These are phyloP conservation scores for Ptyas mucosa DNA, from an alignment of 2,113 vertebrate species.

Conservation along the genomic window DNA sequence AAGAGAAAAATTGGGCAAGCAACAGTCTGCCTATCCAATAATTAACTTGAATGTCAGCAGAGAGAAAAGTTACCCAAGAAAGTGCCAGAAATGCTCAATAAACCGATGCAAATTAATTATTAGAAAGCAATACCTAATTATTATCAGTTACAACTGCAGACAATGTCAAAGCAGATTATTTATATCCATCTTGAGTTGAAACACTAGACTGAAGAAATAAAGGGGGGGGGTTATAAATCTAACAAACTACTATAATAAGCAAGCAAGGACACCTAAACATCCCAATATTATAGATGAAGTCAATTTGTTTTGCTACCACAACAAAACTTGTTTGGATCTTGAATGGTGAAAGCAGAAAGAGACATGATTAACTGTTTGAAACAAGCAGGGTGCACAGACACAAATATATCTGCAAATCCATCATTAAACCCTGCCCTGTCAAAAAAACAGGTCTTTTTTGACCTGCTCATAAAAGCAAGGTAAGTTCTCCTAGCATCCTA, in stretches of 20 bases:
- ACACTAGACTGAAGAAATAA: neutral
- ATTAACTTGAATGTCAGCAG: conserved; percentile 60
- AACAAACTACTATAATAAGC: neutral
- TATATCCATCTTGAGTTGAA: neutral
- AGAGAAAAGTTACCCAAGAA: conserved; percentile 37
- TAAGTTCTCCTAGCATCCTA: neutral
- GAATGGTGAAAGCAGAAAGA: neutral
- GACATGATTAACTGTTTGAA: neutral
- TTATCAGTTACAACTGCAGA: conserved; percentile 4
- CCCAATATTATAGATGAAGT: neutral
- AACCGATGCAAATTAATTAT: conserved; percentile 40
- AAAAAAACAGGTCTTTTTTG: neutral
- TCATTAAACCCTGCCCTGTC: neutral
- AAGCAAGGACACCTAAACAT: neutral
- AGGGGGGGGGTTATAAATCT: neutral
- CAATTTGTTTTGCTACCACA: neutral
- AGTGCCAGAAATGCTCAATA: conserved; percentile 48
- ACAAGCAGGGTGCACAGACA: neutral
- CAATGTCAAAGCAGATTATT: conserved; percentile 1
- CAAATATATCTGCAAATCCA: neutral
- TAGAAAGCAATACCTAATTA: conserved; percentile 23
- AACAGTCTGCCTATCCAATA: conserved; percentile 42
- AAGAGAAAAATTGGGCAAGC: conserved; percentile 18
- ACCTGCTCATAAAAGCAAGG: neutral
- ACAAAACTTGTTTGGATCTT: neutral